Evolutionary conservation across 1,140 invertebrate genomes (phyloP).

Genomic region (Vanessa tameamea): DNA sequence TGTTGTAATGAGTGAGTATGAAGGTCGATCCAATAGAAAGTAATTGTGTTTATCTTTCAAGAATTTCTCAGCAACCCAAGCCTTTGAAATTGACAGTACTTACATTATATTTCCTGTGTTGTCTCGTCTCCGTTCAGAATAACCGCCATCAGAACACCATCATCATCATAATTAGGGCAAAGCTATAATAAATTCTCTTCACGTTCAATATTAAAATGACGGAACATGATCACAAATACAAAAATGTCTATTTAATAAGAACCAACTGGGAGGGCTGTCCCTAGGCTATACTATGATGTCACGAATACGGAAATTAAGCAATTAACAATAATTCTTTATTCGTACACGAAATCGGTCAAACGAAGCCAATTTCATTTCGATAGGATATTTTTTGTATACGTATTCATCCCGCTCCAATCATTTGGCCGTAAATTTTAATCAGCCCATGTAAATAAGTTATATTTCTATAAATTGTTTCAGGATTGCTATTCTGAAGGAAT

Average conservation of each 20-base stretch:
- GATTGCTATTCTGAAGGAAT: too few species aligned
- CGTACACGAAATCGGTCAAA: slow-evolving; percentile 1
- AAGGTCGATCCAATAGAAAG: too few species aligned
- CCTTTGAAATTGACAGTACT: too few species aligned
- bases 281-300: not conserved
- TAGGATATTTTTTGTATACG: not conserved
- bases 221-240: not conserved
- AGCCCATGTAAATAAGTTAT: not conserved
- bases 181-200: too few species aligned
- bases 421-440: slow-evolving; percentile 1
- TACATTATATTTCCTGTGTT: too few species aligned
- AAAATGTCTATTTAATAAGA: too few species aligned
- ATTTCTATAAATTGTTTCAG: not conserved
- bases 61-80: too few species aligned
- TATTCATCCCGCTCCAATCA: not conserved
- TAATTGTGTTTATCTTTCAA: too few species aligned
- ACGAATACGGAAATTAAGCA: slow-evolving; percentile 5
- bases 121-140: too few species aligned
- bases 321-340: slow-evolving; percentile 15
- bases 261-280: not conserved
- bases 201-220: not conserved
- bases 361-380: not conserved
- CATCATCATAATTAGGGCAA: too few species aligned
- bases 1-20: too few species aligned
- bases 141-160: too few species aligned